These are phyloP conservation scores for Drosophila nr. medialis DNA, from an alignment of 2,888 invertebrate species.

Conservation along the genomic window DNA sequence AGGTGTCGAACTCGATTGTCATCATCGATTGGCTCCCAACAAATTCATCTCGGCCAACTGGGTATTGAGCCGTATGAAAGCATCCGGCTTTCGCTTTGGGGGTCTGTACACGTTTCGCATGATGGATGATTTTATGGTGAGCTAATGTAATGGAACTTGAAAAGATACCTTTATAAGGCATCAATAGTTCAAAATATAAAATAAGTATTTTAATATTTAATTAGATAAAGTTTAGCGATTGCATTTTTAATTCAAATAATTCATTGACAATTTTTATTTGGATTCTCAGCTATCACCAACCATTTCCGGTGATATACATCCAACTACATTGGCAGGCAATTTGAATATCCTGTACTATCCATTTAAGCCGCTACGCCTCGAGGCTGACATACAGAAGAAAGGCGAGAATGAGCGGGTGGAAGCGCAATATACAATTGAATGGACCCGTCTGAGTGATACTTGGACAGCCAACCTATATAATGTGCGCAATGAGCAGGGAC, in stretches of 20 bases:
- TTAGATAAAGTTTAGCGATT: background rate
- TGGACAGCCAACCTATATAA: conserved; percentile 81
- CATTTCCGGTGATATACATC: conserved; percentile 83
- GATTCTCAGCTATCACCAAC: conserved; percentile 80
- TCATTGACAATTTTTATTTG: background rate
- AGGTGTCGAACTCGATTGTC: conserved; percentile 81
- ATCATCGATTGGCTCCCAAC: conserved; percentile 79
- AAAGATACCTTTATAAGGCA: background rate
- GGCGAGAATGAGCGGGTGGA: conserved; percentile 60
- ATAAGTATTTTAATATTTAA: background rate
- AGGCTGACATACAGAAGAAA: conserved; percentile 77
- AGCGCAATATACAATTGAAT: conserved; percentile 78
- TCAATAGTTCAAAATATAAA: too few relatives aligned
- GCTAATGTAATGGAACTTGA: background rate
- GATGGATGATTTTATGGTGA: conserved; percentile 80
- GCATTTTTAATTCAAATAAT: background rate
- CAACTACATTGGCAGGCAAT: conserved; percentile 82
- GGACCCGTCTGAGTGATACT: conserved; percentile 74
- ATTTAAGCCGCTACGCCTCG: conserved; percentile 69
- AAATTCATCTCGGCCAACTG: conserved; percentile 79
- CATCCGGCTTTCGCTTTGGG: conserved; percentile 83
- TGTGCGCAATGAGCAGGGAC: conserved; percentile 74
- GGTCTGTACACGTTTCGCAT: conserved; percentile 80
- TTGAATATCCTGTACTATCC: conserved; percentile 82
- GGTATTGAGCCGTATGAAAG: conserved; percentile 82